Conservation (phyloP, 2,113 vertebrate genomes). For the Sigmodon hispidus region DNA sequence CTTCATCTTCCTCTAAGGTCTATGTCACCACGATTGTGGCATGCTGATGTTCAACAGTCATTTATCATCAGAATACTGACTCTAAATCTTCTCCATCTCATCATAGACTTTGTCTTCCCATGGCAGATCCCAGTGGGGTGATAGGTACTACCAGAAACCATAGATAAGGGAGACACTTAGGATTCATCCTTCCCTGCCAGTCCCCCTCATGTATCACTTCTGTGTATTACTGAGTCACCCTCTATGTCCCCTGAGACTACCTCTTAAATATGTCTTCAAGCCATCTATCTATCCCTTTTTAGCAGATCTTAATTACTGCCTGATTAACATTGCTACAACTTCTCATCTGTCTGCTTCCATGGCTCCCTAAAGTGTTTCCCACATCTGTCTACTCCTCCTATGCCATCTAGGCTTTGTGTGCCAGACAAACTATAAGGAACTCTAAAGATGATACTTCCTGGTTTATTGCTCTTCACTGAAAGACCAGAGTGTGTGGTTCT, state of each 20-base stretch:
- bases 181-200: not conserved
- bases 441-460: not conserved
- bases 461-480: conserved; percentile 27
- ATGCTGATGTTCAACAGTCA: not conserved
- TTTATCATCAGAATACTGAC: not conserved
- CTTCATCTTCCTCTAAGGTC: conserved; percentile 22
- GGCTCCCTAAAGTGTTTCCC: not conserved
- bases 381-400: not conserved
- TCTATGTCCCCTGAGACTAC: not conserved
- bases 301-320: not conserved
- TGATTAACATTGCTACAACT: not conserved
- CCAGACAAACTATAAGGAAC: not conserved
- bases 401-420: not conserved
- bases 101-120: not conserved
- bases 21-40: not conserved
- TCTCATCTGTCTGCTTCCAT: not conserved
- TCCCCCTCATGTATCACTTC: not conserved
- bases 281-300: not conserved
- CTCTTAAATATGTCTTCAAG: not conserved
- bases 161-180: not conserved
- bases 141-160: not conserved
- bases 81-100: not conserved
- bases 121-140: not conserved
- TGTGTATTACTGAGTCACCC: not conserved
- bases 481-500: not conserved